A percentile compares a stretch with the other conserved stretches of the same genome.
Conservation (phyloP, 1,140 invertebrate genomes). For the Plodia interpunctella region DNA sequence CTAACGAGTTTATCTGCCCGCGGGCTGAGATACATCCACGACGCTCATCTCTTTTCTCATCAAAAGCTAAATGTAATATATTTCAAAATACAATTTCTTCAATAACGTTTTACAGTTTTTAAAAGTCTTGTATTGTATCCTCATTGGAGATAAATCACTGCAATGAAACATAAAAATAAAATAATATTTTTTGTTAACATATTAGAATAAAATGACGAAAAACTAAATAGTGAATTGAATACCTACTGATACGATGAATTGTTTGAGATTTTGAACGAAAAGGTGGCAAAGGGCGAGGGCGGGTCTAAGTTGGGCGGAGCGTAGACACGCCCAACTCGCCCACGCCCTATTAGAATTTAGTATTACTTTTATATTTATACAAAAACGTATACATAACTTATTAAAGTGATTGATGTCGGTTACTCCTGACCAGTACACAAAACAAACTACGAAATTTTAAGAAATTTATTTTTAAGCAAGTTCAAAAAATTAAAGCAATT, state of each 20-base stretch:
- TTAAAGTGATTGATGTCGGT: not conserved
- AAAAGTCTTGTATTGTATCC: not conserved
- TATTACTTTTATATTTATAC: slow-evolving; percentile 23
- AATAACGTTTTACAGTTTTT: not conserved
- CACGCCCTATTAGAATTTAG: slow-evolving; percentile 58
- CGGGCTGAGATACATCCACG: slow-evolving; percentile 47
- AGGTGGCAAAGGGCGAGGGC: slow-evolving; percentile 71
- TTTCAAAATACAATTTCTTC: slow-evolving; percentile 38
- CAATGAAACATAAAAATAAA: no score
- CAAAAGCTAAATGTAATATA: slow-evolving; percentile 57
- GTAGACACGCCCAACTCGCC: slow-evolving; percentile 59
- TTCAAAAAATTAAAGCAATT: no score
- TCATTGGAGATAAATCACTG: not conserved
- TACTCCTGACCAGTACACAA: not conserved
- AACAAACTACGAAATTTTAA: no score
- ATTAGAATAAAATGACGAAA: no score
- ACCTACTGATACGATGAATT: slow-evolving; percentile 47
- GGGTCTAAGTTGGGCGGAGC: slow-evolving; percentile 66
- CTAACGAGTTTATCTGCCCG: slow-evolving; percentile 75
- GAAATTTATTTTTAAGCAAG: no score
- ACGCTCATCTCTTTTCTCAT: slow-evolving; percentile 55
- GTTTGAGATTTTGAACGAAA: slow-evolving; percentile 60
- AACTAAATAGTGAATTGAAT: slow-evolving; percentile 37
- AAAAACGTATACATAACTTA: not conserved
- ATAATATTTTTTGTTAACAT: no score